Evolutionary conservation across 2,888 invertebrate species (phyloP).

Genomic region (Latrodectus elegans): DNA sequence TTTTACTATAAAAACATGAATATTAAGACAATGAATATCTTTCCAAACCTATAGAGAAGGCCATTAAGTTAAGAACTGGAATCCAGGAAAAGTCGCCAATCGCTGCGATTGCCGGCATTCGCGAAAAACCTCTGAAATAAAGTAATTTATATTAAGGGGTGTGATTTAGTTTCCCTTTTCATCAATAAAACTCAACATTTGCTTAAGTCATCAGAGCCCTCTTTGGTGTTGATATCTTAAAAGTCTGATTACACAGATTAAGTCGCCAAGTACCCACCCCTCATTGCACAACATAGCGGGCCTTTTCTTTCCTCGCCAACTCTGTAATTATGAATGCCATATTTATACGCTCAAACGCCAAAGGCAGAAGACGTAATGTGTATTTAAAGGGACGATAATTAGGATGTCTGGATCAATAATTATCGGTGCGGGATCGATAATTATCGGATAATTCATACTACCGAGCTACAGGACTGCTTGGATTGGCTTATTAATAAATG

Average conservation of each 20-base stretch:
- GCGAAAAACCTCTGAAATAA: no score
- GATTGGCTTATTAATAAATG: conserved; percentile 7
- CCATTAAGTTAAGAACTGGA: no score
- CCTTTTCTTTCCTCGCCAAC: conserved; percentile 18
- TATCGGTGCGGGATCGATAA: conserved; percentile 58
- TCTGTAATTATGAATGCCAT: conserved; percentile 58
- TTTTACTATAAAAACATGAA: no score
- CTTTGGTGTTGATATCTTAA: conserved; percentile 13
- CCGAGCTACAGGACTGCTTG: background rate
- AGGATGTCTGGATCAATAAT: conserved; percentile 51
- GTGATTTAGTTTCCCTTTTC: no score
- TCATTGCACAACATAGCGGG: conserved; percentile 19
- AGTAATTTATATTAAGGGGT: no score
- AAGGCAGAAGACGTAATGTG: conserved; percentile 25
- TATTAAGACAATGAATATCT: no score
- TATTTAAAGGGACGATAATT: conserved; percentile 36
- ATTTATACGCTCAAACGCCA: conserved; percentile 50
- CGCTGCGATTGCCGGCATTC: no score
- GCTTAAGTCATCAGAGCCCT: background rate
- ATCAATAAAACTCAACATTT: background rate
- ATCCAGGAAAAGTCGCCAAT: no score
- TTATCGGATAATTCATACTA: conserved; percentile 54
- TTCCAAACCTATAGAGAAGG: no score
- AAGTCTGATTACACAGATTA: conserved; percentile 36
- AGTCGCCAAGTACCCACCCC: conserved; percentile 34